Base-by-base conservation (phyloP, 2,888 invertebrate genomes). In the Latheticus oryzae region DNA sequence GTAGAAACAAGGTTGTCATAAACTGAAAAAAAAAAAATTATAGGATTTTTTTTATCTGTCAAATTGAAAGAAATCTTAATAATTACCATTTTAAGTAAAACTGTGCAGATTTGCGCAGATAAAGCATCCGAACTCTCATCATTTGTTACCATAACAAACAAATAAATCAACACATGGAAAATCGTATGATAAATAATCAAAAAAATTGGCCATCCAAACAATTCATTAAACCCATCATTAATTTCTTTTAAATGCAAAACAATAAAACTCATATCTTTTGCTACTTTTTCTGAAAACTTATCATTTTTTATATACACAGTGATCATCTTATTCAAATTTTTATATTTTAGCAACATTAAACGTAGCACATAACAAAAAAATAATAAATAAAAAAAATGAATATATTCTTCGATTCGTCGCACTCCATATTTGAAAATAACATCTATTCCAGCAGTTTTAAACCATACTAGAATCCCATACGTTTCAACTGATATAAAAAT, bases 111-210 rank as follows among this genome's bases (percentile, higher is more conserved):
- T 4, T 32, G 32, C 2, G 16, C 2, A 5, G 13, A 32, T 2
- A 32, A 5, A 5, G 32, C 13, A 2, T 32, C 32, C 7, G 4
- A 32, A 32, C 11, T 32, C 13, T 32, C 9, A 2, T 32, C 32
- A n/a, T 32, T 11, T 3, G 32, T 32, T 7, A 32, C 32, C 32
- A 32, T 32, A 5, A 11, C 32, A n/a, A 35, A 35, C 8, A 17
- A 16, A 8, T 35, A 35, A 13, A 35, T 16, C 35, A 35, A 9
- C 16, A 35, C 1, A 3, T 17, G 35, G 8, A 17, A 7, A 11
- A 17, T 17, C 7, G 19, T 17, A 13, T 35, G 35, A 3, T 8
- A 5, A 2, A 35, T 17, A 3, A 35, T 7, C n/a, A 35, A 35
- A 5, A 35, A 17, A 4, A 35, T 17, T 8, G 16, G 8, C 35